These are phyloP conservation scores for Oophaga pumilio DNA, from an alignment of 2,113 vertebrate species.

Conservation along the genomic window DNA sequence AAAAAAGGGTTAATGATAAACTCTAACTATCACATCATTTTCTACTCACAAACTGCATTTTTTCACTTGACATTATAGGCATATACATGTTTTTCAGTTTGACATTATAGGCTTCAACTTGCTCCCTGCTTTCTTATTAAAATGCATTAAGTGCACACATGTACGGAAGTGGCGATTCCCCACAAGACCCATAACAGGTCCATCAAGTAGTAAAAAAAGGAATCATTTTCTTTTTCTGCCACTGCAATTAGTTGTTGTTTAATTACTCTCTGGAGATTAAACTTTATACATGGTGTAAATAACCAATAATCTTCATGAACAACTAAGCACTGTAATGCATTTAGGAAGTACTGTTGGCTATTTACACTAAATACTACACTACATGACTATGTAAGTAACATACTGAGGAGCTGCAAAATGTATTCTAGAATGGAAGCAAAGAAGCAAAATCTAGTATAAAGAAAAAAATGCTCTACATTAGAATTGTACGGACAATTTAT, in stretches of 20 bases:
- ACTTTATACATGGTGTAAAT: constrained; percentile 45
- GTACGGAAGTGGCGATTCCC: constrained; percentile 32
- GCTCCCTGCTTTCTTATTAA: not conserved
- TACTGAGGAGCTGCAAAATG: not conserved
- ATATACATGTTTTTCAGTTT: not conserved
- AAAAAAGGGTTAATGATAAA: not conserved
- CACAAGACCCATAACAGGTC: constrained; percentile 3
- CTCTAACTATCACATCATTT: not conserved
- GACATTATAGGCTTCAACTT: not conserved
- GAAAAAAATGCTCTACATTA: no score
- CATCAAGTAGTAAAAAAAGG: constrained; percentile 34
- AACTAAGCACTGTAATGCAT: constrained; percentile 28
- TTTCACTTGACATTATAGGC: not conserved
- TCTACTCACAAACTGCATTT: not conserved
- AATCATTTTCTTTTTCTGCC: constrained; percentile 29
- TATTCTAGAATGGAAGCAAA: not conserved
- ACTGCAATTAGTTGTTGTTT: constrained; percentile 39
- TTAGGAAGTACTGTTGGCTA: not conserved
- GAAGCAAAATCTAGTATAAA: not conserved
- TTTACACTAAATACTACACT: not conserved
- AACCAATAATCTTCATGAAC: constrained; percentile 24
- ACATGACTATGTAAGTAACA: not conserved
- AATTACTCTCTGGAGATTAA: constrained; percentile 46
- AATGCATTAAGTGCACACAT: not conserved
- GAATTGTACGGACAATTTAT: not conserved